Evolutionary conservation across 1,140 invertebrate species (phyloP).

Genomic region (Plectrocnemia conspersa): DNA sequence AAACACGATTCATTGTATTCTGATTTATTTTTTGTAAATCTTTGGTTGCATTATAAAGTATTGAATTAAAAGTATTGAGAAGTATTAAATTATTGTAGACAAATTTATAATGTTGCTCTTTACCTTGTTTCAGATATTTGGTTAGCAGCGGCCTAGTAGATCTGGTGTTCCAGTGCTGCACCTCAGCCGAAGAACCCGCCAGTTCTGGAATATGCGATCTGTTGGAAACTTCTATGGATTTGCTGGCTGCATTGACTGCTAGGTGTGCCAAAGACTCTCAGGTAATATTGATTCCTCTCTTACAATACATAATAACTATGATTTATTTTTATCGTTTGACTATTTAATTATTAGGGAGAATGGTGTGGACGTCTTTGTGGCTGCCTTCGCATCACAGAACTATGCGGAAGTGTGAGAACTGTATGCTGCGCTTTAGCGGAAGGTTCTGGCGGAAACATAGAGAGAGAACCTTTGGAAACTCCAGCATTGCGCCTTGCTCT

Average conservation of each 20-base stretch:
- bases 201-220: conserved; percentile 44
- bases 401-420: conserved; percentile 25
- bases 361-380: conserved; percentile 13
- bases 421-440: conserved; percentile 27
- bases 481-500: conserved; percentile 20
- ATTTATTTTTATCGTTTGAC: background rate
- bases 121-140: conserved; percentile 43
- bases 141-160: conserved; percentile 47
- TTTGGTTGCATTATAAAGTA: too few species aligned
- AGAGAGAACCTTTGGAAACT: conserved; percentile 6
- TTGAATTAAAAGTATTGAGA: too few species aligned
- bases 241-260: conserved; percentile 25
- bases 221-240: conserved; percentile 33
- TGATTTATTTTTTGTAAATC: too few species aligned
- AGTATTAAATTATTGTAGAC: too few species aligned
- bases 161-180: conserved; percentile 43
- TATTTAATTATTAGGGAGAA: conserved; percentile 16
- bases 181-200: conserved; percentile 47
- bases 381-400: conserved; percentile 22
- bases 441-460: background rate
- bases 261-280: conserved; percentile 27
- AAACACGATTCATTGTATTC: too few species aligned
- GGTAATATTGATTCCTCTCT: conserved; percentile 14
- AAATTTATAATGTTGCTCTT: too few species aligned
- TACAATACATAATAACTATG: background rate